Percentiles rank a stretch among this genome's conserved stretches.
These are phyloP conservation scores for Montipora efflorescens DNA, from an alignment of 64 coral and sea anemone genomes.

Conservation along the genomic window DNA sequence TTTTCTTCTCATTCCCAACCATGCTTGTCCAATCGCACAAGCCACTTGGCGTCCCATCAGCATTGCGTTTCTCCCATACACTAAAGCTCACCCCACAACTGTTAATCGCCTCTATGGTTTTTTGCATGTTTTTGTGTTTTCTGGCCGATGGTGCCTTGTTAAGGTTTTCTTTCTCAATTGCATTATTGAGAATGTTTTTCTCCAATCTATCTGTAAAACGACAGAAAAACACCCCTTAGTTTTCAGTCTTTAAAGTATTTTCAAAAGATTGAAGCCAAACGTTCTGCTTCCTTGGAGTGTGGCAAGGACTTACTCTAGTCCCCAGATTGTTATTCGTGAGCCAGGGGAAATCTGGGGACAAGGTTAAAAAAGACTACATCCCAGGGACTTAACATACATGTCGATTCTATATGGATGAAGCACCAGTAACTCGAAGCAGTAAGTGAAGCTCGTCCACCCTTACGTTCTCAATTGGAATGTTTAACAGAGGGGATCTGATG, in stretches of 20 bases:
- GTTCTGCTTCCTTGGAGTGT: too few relatives aligned
- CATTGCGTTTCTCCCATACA: slow-evolving; percentile 45
- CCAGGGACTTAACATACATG: neutral
- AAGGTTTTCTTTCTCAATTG: slow-evolving; percentile 8
- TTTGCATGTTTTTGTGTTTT: neutral
- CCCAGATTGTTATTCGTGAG: too few relatives aligned
- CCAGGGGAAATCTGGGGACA: too few relatives aligned
- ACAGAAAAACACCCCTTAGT: neutral
- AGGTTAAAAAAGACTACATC: neutral
- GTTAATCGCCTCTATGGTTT: neutral
- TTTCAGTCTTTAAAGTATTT: too few relatives aligned
- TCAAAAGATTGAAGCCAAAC: too few relatives aligned
- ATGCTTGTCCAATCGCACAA: slow-evolving; percentile 40
- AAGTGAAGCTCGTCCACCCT: too few relatives aligned
- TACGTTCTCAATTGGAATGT: too few relatives aligned
- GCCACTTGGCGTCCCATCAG: slow-evolving; percentile 9
- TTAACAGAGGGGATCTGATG: slow-evolving; percentile 15
- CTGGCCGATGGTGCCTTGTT: slow-evolving; percentile 22
- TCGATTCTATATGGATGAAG: too few relatives aligned
- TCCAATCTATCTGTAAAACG: slow-evolving; percentile 26
- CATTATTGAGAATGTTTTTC: neutral
- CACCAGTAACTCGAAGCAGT: too few relatives aligned
- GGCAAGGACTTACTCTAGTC: too few relatives aligned
- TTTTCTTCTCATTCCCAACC: slow-evolving; percentile 59
- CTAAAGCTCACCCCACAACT: slow-evolving; percentile 29